Conservation (phyloP, 2,888 invertebrate genomes). For the Epinotia brunnichana region DNA sequence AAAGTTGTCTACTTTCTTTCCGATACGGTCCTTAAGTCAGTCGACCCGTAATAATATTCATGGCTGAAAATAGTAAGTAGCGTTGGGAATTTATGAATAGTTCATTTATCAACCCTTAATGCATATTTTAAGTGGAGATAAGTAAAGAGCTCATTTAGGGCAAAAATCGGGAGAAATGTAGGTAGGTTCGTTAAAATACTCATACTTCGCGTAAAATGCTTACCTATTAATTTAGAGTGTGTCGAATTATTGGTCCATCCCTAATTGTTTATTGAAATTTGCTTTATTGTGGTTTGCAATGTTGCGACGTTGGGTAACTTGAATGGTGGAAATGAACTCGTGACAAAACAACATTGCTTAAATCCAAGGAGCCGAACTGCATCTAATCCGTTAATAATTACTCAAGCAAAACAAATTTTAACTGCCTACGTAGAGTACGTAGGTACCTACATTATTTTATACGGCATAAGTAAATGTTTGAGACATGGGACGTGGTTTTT, state of each 20-base stretch:
- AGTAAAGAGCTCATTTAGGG: too few relatives aligned
- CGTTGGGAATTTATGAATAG: too few relatives aligned
- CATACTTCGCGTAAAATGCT: neutral
- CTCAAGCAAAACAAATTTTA: conserved; percentile 2
- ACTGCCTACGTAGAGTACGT: neutral
- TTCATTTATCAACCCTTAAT: too few relatives aligned
- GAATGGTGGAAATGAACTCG: conserved; percentile 1
- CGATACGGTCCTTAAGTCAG: too few relatives aligned
- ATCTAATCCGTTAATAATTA: conserved; percentile 29
- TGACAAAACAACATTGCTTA: conserved; percentile 39
- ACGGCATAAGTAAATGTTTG: neutral
- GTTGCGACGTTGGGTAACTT: conserved; percentile 22
- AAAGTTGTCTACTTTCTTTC: too few relatives aligned
- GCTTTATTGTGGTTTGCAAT: conserved; percentile 31
- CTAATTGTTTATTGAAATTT: conserved; percentile 27
- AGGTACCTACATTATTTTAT: too few relatives aligned
- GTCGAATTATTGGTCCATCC: conserved; percentile 4
- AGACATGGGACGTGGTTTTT: neutral
- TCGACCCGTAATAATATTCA: too few relatives aligned
- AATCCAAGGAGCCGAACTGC: conserved; percentile 22
- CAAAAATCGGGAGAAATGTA: too few relatives aligned
- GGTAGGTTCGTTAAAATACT: too few relatives aligned
- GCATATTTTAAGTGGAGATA: too few relatives aligned
- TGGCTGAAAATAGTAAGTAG: too few relatives aligned
- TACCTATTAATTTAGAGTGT: neutral